A percentile compares a stretch with the other conserved stretches of the same genome.
Conservation (phyloP, 2,888 invertebrate species). For the Platycnemis pennipes region DNA sequence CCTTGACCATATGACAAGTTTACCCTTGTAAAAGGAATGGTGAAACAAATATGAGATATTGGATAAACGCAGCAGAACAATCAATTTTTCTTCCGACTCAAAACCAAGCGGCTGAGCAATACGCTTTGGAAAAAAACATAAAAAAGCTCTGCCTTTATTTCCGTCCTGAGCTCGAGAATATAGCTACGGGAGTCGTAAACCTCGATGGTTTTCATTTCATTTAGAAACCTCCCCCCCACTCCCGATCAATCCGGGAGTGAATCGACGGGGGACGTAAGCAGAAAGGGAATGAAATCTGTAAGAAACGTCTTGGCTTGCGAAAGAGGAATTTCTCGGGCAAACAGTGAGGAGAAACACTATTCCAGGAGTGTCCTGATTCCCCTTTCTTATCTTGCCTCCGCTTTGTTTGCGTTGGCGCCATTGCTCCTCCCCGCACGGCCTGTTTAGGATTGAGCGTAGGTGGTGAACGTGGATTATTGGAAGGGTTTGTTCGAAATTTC, state of each 20-base stretch:
- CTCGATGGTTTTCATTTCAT: background rate
- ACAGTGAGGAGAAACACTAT: background rate
- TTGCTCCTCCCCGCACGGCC: slow-evolving; percentile 1
- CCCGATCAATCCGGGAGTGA: background rate
- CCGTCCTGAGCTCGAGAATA: background rate
- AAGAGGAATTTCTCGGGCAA: background rate
- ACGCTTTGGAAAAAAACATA: background rate
- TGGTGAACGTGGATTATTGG: background rate
- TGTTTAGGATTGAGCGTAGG: background rate
- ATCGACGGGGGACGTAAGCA: background rate
- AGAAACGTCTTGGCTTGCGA: background rate
- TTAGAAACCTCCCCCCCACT: background rate
- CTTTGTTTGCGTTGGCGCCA: background rate
- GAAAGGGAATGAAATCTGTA: background rate
- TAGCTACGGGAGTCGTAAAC: background rate
- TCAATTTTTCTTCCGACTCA: background rate
- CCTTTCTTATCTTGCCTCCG: background rate
- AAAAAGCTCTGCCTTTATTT: background rate
- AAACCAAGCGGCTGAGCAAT: background rate
- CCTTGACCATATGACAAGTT: too few species aligned
- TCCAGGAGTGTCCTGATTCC: background rate
- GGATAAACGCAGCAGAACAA: too few species aligned
- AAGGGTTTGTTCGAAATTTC: background rate
- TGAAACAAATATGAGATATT: too few species aligned
- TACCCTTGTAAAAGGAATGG: too few species aligned